These are phyloP conservation scores for Rhingia rostrata DNA, from an alignment of 2,888 invertebrate genomes.

Conservation along the genomic window DNA sequence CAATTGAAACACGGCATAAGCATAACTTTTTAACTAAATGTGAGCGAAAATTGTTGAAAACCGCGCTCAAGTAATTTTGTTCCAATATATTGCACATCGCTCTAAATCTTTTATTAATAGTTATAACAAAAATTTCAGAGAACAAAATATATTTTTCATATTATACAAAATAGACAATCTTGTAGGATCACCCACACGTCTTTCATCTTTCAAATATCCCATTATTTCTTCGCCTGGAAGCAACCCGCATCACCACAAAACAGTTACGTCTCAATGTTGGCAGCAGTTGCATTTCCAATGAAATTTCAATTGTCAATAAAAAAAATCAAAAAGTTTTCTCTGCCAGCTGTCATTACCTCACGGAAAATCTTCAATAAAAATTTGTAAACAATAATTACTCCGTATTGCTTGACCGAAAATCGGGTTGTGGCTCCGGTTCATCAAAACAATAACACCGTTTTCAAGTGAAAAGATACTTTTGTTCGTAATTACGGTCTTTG, in stretches of 20 bases:
- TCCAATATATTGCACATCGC: too few species aligned
- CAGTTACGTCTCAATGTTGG: constrained; percentile 9
- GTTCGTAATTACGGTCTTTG: background rate
- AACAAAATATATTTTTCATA: too few species aligned
- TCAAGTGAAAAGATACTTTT: background rate
- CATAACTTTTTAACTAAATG: too few species aligned
- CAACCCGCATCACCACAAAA: background rate
- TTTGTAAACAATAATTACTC: constrained; percentile 67
- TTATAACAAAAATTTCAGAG: too few species aligned
- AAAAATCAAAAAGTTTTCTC: constrained; percentile 62
- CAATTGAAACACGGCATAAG: too few species aligned
- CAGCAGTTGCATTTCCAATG: constrained; percentile 34
- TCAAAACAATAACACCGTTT: constrained; percentile 2
- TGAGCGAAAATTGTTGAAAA: too few species aligned
- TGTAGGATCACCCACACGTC: background rate
- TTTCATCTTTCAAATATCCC: background rate
- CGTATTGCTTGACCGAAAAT: constrained; percentile 20
- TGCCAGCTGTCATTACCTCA: constrained; percentile 73
- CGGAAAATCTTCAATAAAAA: constrained; percentile 60
- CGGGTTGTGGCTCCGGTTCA: constrained; percentile 9
- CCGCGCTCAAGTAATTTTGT: too few species aligned
- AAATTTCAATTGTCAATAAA: constrained; percentile 60
- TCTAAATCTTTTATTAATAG: too few species aligned
- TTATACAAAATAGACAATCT: background rate
- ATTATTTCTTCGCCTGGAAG: constrained; percentile 1